A percentile compares a stretch with the other conserved stretches of the same genome.
Evolutionary conservation across 2,797 vertebrate genomes (phyloP).

Genomic region (Gambusia yucatana): DNA sequence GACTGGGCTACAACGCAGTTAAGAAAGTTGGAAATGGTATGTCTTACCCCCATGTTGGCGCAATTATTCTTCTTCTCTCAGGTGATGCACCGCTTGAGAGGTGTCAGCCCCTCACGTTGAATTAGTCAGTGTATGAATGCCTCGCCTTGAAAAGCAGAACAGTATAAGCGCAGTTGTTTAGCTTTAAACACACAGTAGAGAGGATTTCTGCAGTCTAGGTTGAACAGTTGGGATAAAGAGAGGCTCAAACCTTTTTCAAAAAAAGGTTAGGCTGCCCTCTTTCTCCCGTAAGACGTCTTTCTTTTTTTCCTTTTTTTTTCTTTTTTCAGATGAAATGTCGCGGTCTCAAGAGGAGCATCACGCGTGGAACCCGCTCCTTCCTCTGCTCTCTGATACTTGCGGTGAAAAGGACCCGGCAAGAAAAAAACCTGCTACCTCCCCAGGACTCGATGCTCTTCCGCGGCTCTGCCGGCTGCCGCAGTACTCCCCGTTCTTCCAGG

Average conservation of each 20-base stretch:
- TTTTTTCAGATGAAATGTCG: slow-evolving; percentile 71
- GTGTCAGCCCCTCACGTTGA: slow-evolving; percentile 74
- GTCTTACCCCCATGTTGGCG: slow-evolving; percentile 87
- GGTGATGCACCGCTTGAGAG: slow-evolving; percentile 83
- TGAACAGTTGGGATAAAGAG: slow-evolving; percentile 39
- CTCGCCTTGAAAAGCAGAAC: slow-evolving; percentile 65
- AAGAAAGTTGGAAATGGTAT: slow-evolving; percentile 56
- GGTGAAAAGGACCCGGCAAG: slow-evolving; percentile 75
- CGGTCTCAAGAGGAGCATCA: slow-evolving; percentile 82
- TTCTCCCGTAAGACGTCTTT: slow-evolving; percentile 52
- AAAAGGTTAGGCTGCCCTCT: slow-evolving; percentile 50
- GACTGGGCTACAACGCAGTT: slow-evolving; percentile 52
- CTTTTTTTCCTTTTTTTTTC: slow-evolving; percentile 10
- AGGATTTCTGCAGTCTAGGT: slow-evolving; percentile 17
- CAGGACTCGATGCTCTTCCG: slow-evolving; percentile 73
- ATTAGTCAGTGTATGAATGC: slow-evolving; percentile 59
- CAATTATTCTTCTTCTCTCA: slow-evolving; percentile 79
- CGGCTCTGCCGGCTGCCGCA: slow-evolving; percentile 71
- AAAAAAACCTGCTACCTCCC: slow-evolving; percentile 51
- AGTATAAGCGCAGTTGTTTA: slow-evolving; percentile 46
- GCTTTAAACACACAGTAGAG: slow-evolving; percentile 30
- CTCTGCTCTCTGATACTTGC: slow-evolving; percentile 73
- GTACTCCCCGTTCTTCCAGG: slow-evolving; percentile 55
- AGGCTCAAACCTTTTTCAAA: slow-evolving; percentile 57
- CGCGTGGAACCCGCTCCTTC: slow-evolving; percentile 70